phyloP scores from a whole-genome alignment of 2,888 invertebrate species.

The Geophilus truncorum region DNA sequence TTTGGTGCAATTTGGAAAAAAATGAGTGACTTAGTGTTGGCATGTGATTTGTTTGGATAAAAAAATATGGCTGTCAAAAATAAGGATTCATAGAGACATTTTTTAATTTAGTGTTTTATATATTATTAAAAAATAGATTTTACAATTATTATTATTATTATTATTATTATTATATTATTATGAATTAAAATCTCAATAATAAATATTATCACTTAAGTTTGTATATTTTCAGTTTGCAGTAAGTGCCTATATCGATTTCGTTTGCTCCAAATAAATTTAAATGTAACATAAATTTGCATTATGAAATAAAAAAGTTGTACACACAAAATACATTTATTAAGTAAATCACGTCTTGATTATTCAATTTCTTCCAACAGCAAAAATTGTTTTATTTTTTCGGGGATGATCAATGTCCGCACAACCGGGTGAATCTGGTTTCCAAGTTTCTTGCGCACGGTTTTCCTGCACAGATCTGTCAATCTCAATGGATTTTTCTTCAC shows the following conservation, averaged over 20 bases:
- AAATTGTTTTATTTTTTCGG: constrained; percentile 52
- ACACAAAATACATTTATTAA: neutral
- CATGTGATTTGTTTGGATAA: too few species aligned
- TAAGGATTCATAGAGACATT: too few species aligned
- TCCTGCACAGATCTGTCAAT: constrained; percentile 57
- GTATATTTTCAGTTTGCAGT: neutral
- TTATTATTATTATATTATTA: too few species aligned
- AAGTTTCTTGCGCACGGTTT: constrained; percentile 54
- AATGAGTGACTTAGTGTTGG: too few species aligned
- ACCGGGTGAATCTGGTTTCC: constrained; percentile 39
- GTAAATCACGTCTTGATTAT: neutral
- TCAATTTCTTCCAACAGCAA: constrained; percentile 56
- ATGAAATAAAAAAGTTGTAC: neutral
- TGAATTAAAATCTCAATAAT: too few species aligned
- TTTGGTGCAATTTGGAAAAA: neutral
- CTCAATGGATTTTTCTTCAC: constrained; percentile 54
- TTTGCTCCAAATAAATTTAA: neutral
- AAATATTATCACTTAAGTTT: too few species aligned
- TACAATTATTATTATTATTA: neutral
- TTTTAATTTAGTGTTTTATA: neutral
- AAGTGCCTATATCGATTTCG: neutral
- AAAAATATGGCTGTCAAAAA: too few species aligned
- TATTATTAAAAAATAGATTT: neutral
- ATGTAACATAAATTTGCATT: neutral
- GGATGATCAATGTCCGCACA: neutral